Evolutionary conservation across 2,888 invertebrate genomes (phyloP).

Genomic region (Ceratothoa steindachneri): DNA sequence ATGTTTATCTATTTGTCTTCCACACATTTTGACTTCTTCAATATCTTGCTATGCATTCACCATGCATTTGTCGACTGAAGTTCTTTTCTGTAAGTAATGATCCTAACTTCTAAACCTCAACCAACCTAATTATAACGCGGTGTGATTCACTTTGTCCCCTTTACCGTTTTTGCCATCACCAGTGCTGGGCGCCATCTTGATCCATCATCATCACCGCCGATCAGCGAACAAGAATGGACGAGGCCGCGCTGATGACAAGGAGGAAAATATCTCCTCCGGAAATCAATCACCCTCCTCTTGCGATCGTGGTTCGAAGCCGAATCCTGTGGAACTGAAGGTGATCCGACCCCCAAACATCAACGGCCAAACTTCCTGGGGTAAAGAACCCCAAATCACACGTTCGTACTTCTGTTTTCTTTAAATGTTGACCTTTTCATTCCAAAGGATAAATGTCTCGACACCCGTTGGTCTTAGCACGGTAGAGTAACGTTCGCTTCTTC

Average conservation of each 20-base stretch:
- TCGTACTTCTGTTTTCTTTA: not conserved
- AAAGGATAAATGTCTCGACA: no score
- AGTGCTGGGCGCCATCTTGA: conserved; percentile 30
- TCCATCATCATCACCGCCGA: conserved; percentile 31
- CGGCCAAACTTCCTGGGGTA: conserved; percentile 28
- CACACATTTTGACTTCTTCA: no score
- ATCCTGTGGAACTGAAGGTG: conserved; percentile 23
- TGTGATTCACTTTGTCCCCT: no score
- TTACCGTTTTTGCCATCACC: conserved; percentile 1
- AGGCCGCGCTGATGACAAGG: conserved; percentile 19
- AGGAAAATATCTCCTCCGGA: conserved; percentile 17
- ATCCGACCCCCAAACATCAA: conserved; percentile 29
- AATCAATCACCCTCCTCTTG: conserved; percentile 16
- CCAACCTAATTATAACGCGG: no score
- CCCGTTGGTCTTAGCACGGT: no score
- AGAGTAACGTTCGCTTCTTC: no score
- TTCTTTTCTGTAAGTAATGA: no score
- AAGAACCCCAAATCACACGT: conserved; percentile 23
- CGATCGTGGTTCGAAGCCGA: conserved; percentile 19
- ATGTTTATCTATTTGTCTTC: no score
- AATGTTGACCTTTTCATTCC: no score
- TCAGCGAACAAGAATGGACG: not conserved
- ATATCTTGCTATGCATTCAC: no score
- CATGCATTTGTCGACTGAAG: no score
- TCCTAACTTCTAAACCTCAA: no score